Percentiles rank a stretch among this genome's conserved stretches.
These are phyloP conservation scores for Ispidina lecontei DNA, from an alignment of 2,797 vertebrate species.

Conservation along the genomic window DNA sequence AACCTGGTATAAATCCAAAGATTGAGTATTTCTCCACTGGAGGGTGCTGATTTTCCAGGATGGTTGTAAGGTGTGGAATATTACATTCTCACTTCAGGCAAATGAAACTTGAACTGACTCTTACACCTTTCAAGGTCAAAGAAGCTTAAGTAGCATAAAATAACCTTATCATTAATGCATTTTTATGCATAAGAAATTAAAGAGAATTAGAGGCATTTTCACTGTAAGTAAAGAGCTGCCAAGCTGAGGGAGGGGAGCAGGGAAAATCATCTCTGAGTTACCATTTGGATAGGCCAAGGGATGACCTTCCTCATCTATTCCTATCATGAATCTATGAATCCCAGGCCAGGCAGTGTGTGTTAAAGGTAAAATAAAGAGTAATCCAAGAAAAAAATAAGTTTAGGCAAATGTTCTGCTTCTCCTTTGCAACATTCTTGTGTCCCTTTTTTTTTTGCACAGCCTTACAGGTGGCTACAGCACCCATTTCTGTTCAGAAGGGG, in stretches of 20 bases:
- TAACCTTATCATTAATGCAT: background rate
- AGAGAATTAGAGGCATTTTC: background rate
- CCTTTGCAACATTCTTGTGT: background rate
- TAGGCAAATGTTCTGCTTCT: background rate
- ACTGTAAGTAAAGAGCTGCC: background rate
- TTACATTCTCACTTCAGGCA: background rate
- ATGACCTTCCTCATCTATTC: background rate
- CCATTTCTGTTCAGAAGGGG: background rate
- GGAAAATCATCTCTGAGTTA: background rate
- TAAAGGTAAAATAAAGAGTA: background rate
- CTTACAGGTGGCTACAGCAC: background rate
- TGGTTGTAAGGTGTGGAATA: background rate
- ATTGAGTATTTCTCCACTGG: fast-evolving
- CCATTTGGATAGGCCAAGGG: background rate
- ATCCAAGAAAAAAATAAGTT: background rate
- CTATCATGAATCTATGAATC: no score
- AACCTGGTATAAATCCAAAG: background rate
- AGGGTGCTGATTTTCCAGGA: background rate
- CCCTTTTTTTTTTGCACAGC: background rate
- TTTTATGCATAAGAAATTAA: background rate
- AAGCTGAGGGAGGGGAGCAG: background rate
- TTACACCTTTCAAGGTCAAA: background rate
- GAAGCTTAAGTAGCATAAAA: background rate
- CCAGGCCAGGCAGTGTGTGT: fast-evolving
- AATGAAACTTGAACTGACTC: background rate